Base-by-base conservation (phyloP, 2,113 vertebrate species). In the Saimiri boliviensis region DNA sequence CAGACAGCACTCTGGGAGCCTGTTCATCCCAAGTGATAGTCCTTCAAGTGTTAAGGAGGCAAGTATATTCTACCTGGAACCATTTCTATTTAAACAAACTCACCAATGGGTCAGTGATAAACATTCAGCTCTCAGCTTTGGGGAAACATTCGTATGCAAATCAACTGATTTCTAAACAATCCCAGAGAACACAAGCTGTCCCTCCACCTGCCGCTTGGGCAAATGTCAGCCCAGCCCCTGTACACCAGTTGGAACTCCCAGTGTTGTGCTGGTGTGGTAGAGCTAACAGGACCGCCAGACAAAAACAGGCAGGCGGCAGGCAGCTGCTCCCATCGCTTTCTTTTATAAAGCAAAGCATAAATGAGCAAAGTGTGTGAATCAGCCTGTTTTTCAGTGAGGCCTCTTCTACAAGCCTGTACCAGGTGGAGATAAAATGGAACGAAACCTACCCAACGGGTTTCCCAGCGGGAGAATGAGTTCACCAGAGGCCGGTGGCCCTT, bases 261-360 rank as follows among this genome's bases (percentile, higher is more conserved):
- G 12, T 1, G 7, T 1, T 4, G 30, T 3, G 66, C 6, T 3
- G 58, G 19, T 16, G 63, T 6, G 35, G 11, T 1, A 3, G 27
- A 6, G 13, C 37, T 13, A 3, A 54, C 8, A 19, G 19, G 16
- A 21, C 9, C 2, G 8, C 40, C 52, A 25, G 74, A 54, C 5
- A 54, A 60, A 7, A 25, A 35, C 8, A 2, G 30, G 40, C 4
- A 63, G 60, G 60, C 11, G 13, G 60, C 58, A 27, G 74, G 11
- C 0, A 8, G 5, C 4, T 7, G 58, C 70, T 45, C 2, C 52
- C 5, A 7, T 10, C 32, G 23, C 9, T 66, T 42, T 73, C 42
- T 35, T n/a, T 17, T 45, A 14, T 11, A 12, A 49, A 52, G 30
- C 42, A 12, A 63, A 63, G 73, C 91, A 56, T 7, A 32, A 11